phyloP scores from a whole-genome alignment of 1,140 invertebrate species.

The Anoplophora glabripennis region DNA sequence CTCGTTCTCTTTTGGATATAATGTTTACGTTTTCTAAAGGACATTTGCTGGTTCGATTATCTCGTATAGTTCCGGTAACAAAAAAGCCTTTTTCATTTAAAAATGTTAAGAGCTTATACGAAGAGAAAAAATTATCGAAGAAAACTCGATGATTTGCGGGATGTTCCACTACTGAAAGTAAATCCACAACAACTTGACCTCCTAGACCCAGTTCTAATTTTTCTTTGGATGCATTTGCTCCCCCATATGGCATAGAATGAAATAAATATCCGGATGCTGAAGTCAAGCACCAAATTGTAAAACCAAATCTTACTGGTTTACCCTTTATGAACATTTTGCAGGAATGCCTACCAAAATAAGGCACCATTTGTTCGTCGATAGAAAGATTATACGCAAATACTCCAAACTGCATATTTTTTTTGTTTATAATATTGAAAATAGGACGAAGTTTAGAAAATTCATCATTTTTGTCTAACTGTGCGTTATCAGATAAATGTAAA shows the following conservation, averaged over 20 bases:
- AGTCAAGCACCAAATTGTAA: slow-evolving; percentile 47
- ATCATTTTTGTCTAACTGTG: slow-evolving; percentile 36
- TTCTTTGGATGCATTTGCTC: neutral
- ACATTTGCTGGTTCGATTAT: slow-evolving; percentile 18
- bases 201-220: slow-evolving; percentile 19
- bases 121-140: slow-evolving; percentile 27
- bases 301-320: slow-evolving; percentile 52
- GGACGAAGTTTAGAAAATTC: slow-evolving; percentile 42
- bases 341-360: slow-evolving; percentile 52
- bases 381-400: slow-evolving; percentile 46
- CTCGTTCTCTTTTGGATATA: slow-evolving; percentile 16
- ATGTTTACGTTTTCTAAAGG: slow-evolving; percentile 5
- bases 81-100: slow-evolving; percentile 23
- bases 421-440: slow-evolving; percentile 38
- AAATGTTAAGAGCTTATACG: slow-evolving; percentile 19
- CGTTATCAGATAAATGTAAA: slow-evolving; percentile 39
- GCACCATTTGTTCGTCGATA: slow-evolving; percentile 47
- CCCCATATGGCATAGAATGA: slow-evolving; percentile 23
- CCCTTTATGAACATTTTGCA: slow-evolving; percentile 52
- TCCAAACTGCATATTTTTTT: slow-evolving; percentile 47
- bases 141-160: slow-evolving; percentile 14
- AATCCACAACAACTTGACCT: slow-evolving; percentile 17
- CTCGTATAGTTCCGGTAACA: slow-evolving; percentile 23
- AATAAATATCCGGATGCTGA: slow-evolving; percentile 22
- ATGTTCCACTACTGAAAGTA: slow-evolving; percentile 20